Evolutionary conservation across 2,888 invertebrate species (phyloP), one percentile per base, ranked within the genome.

Genomic region (Quadriops clusia): DNA sequence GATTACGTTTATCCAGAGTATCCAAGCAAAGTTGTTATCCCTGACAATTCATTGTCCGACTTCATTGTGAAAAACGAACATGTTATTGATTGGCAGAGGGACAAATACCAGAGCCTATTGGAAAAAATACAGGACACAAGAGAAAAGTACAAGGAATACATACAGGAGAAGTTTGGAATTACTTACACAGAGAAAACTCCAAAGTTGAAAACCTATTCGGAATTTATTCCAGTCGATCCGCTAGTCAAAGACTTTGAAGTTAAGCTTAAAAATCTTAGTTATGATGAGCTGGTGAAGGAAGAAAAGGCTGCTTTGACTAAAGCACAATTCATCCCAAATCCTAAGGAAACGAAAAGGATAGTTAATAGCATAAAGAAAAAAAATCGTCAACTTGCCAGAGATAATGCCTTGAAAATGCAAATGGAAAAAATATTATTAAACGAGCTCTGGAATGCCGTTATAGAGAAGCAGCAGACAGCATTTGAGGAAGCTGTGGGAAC

Each of bases 11-110:
- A n/a, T n/a, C n/a, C n/a, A n/a, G n/a, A n/a, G n/a, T n/a, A n/a
- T n/a, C n/a, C n/a, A n/a, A n/a, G n/a, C n/a, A n/a, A n/a, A n/a
- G n/a, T n/a, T n/a, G n/a, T n/a, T n/a, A n/a, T n/a, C n/a, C n/a
- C n/a, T 16, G 42, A 42, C 10, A 52, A 55, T 41, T 54, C 63
- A 30, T 53, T 65, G 2, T 62, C 67, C 1, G 60, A 51, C 25
- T 65, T 66, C 3, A 48, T 72, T 32, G 37, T 63, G 1, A 59
- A 63, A 34, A 65, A 65, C 36, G 58, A 58, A 37, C 63, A 66
- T 38, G 63, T 69, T 24, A 63, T 72, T 22, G 64, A 69, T 34
- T 74, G 73, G 74, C 67, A 73, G 46, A 65, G 58, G 44, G 63
- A 64, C 38, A 68, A 69, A 49, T 50, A 61, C 3, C 49, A 60